These are phyloP conservation scores for Athene cunicularia DNA, from an alignment of 2,113 vertebrate species.

Conservation along the genomic window DNA sequence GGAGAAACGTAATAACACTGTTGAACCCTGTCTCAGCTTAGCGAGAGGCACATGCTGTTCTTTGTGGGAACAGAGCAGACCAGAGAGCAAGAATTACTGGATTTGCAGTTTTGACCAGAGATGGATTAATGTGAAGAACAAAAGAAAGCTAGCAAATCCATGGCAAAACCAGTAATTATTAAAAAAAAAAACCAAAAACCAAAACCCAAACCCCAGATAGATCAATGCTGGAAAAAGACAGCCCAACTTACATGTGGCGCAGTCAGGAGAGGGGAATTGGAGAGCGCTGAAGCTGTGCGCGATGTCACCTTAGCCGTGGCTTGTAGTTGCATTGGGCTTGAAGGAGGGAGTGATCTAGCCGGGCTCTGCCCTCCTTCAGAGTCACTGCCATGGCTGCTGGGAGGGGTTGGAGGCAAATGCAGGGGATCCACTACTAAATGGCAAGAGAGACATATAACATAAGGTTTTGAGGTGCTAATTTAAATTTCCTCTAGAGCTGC, in stretches of 20 bases:
- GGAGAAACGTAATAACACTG: not conserved
- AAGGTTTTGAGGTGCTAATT: not conserved
- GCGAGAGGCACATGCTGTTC: not conserved
- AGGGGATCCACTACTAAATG: conserved; percentile 80
- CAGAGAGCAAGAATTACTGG: conserved; percentile 7
- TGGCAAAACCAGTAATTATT: not conserved
- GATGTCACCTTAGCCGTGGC: conserved; percentile 77
- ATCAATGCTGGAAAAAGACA: not conserved
- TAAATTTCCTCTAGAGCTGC: not conserved
- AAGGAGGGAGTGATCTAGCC: conserved; percentile 84
- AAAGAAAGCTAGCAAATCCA: not conserved
- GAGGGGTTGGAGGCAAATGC: conserved; percentile 95
- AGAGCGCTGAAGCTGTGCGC: conserved; percentile 83
- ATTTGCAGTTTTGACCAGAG: not conserved
- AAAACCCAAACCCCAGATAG: not conserved
- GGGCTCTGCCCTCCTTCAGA: conserved; percentile 95
- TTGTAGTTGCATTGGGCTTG: conserved; percentile 82
- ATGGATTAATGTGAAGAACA: not conserved
- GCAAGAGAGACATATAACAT: not conserved
- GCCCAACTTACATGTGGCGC: conserved; percentile 87
- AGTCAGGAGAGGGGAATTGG: conserved; percentile 94
- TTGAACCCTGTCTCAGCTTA: not conserved
- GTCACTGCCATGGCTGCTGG: conserved; percentile 95
- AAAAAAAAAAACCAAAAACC: rapidly evolving
- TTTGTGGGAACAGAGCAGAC: not conserved